Percentiles rank a stretch among this genome's conserved stretches.
Evolutionary conservation across 2,888 invertebrate species (phyloP).

Genomic region (Caenorhabditis becei): DNA sequence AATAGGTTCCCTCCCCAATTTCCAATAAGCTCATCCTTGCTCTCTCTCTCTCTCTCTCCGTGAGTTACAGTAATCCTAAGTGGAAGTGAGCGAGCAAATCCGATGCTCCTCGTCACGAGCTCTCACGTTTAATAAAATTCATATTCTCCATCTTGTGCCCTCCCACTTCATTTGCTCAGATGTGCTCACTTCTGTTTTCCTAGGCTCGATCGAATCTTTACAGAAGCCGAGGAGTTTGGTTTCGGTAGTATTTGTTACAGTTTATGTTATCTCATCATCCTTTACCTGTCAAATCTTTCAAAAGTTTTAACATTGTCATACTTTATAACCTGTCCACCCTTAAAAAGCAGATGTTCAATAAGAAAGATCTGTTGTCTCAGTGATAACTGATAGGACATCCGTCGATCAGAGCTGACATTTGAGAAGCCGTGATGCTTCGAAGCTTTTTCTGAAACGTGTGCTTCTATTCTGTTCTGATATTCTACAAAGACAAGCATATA

Average conservation of each 20-base stretch:
- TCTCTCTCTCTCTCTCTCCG: slow-evolving; percentile 8
- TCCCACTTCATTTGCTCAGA: slow-evolving; percentile 44
- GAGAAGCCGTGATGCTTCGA: too few species aligned
- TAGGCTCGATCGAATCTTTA: neutral
- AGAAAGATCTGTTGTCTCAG: too few species aligned
- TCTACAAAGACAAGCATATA: too few species aligned
- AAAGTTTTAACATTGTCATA: too few species aligned
- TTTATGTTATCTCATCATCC: neutral
- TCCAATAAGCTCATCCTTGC: slow-evolving; percentile 39
- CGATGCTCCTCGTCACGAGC: slow-evolving; percentile 36
- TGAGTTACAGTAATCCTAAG: slow-evolving; percentile 61
- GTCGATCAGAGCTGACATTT: too few species aligned
- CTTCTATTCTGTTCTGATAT: too few species aligned
- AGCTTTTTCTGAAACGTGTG: too few species aligned
- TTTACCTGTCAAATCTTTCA: too few species aligned
- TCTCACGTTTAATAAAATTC: slow-evolving; percentile 63
- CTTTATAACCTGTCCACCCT: too few species aligned
- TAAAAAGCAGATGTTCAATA: too few species aligned
- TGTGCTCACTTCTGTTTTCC: slow-evolving; percentile 20
- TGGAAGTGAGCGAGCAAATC: slow-evolving; percentile 53
- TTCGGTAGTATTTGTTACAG: neutral
- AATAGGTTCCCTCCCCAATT: slow-evolving; percentile 28
- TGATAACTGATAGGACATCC: too few species aligned
- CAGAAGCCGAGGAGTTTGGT: slow-evolving; percentile 1
- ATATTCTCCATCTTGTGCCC: slow-evolving; percentile 26